Evolutionary conservation across 2,888 invertebrate species (phyloP).

Genomic region (Drosophila cracens): DNA sequence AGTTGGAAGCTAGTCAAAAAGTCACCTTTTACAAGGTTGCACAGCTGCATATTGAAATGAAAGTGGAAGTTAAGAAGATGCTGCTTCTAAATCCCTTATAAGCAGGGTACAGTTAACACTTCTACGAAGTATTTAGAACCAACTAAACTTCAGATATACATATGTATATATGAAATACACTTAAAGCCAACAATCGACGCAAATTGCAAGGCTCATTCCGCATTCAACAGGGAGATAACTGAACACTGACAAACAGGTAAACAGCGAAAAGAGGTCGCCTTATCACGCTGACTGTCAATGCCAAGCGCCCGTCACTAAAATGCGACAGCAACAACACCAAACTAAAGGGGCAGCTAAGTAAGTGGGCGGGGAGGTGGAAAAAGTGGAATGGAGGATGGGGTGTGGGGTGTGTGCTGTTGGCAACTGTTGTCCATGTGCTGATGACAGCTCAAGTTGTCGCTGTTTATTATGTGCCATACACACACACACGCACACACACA

Average conservation of each 20-base stretch:
- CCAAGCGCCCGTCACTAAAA: conserved; percentile 29
- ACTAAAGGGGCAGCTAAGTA: conserved; percentile 1
- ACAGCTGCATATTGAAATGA: not conserved
- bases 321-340: conserved; percentile 16
- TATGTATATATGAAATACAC: not conserved
- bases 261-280: conserved; percentile 45
- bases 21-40: not conserved
- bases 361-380: not conserved
- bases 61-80: not conserved
- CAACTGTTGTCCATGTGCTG: conserved; percentile 57
- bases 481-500: not conserved
- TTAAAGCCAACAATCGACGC: not conserved
- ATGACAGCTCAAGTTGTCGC: conserved; percentile 65
- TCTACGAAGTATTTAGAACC: not conserved
- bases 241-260: conserved; percentile 21
- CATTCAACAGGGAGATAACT: not conserved
- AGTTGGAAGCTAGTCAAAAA: not conserved
- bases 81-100: not conserved
- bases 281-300: conserved; percentile 57
- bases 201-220: not conserved
- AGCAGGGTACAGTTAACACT: not conserved
- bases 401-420: not conserved
- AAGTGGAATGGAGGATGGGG: too few species aligned
- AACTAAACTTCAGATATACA: not conserved
- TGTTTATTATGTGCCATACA: conserved; percentile 17